Evolutionary conservation across 2,888 invertebrate genomes (phyloP).

Genomic region (Quadroppia sp.): DNA sequence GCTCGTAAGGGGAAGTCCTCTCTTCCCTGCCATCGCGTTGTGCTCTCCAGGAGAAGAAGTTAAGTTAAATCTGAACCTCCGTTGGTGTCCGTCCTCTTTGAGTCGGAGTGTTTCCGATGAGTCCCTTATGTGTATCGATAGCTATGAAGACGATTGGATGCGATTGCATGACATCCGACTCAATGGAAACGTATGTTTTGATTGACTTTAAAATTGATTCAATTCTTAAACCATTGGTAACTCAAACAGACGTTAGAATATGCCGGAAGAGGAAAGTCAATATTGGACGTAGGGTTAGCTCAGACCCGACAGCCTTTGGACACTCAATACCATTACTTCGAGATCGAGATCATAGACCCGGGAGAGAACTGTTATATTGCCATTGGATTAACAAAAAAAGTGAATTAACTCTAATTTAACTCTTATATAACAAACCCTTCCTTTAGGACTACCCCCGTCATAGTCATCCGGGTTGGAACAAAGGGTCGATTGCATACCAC

Average conservation of each 20-base stretch:
- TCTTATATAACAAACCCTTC: slow-evolving; percentile 10
- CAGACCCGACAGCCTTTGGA: slow-evolving; percentile 57
- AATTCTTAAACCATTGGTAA: not conserved
- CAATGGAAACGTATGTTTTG: slow-evolving; percentile 51
- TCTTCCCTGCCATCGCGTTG: slow-evolving; percentile 55
- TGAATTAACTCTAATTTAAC: slow-evolving; percentile 47
- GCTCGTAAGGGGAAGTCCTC: slow-evolving; percentile 49
- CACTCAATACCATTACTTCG: slow-evolving; percentile 58
- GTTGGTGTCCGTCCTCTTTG: slow-evolving; percentile 51
- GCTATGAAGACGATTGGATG: slow-evolving; percentile 57
- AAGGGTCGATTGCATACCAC: slow-evolving; percentile 59
- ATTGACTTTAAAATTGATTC: not conserved
- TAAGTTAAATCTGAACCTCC: slow-evolving; percentile 51
- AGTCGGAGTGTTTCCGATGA: slow-evolving; percentile 50
- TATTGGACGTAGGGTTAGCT: slow-evolving; percentile 58
- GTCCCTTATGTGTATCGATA: slow-evolving; percentile 57
- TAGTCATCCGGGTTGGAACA: slow-evolving; percentile 59
- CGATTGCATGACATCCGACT: slow-evolving; percentile 56
- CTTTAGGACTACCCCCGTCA: slow-evolving; percentile 57
- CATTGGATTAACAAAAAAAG: slow-evolving; percentile 58
- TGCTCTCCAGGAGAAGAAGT: slow-evolving; percentile 56
- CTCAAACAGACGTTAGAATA: slow-evolving; percentile 54
- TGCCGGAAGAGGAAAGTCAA: slow-evolving; percentile 57
- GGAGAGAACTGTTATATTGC: slow-evolving; percentile 59
- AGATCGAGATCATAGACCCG: slow-evolving; percentile 58